Conservation (phyloP, 2,888 invertebrate species). For the Drosophila maculinotata region DNA sequence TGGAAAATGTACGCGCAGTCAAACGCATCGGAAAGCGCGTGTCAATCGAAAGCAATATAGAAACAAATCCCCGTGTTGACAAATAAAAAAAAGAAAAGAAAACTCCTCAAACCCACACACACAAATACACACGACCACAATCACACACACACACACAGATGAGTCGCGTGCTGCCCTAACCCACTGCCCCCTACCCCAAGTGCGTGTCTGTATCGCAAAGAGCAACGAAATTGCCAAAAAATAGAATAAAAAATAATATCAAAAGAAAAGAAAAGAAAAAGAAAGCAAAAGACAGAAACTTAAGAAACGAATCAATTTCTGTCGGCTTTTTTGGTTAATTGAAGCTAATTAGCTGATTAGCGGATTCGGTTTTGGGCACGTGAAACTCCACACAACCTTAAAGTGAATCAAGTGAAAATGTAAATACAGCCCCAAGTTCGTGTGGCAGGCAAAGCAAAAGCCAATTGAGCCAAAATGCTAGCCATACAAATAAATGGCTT, state of each 20-base stretch:
- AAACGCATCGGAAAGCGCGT: conserved; percentile 77
- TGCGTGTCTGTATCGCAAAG: conserved; percentile 64
- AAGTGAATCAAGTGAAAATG: conserved; percentile 24
- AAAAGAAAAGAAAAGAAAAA: conserved; percentile 8
- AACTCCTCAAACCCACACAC: conserved; percentile 18
- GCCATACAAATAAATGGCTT: conserved; percentile 13
- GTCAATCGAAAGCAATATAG: conserved; percentile 25
- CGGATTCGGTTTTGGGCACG: conserved; percentile 16
- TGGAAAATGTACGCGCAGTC: conserved; percentile 82
- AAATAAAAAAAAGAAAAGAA: conserved; percentile 37
- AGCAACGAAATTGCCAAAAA: conserved; percentile 51
- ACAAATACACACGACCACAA: conserved; percentile 19
- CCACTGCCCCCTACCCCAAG: conserved; percentile 41
- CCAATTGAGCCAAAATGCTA: conserved; percentile 3
- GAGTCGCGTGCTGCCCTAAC: conserved; percentile 64
- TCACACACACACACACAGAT: conserved; percentile 39
- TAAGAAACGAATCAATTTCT: conserved; percentile 28
- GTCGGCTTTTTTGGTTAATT: conserved; percentile 39
- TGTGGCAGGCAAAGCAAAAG: conserved; percentile 11
- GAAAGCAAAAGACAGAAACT: conserved; percentile 1
- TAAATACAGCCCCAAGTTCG: conserved; percentile 24
- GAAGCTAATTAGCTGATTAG: conserved; percentile 36
- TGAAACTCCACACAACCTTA: conserved; percentile 26
- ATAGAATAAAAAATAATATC: conserved; percentile 20
- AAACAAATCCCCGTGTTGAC: conserved; percentile 59